Evolutionary conservation across 2,888 invertebrate genomes (phyloP).

Genomic region (Stegana nigrithorax): DNA sequence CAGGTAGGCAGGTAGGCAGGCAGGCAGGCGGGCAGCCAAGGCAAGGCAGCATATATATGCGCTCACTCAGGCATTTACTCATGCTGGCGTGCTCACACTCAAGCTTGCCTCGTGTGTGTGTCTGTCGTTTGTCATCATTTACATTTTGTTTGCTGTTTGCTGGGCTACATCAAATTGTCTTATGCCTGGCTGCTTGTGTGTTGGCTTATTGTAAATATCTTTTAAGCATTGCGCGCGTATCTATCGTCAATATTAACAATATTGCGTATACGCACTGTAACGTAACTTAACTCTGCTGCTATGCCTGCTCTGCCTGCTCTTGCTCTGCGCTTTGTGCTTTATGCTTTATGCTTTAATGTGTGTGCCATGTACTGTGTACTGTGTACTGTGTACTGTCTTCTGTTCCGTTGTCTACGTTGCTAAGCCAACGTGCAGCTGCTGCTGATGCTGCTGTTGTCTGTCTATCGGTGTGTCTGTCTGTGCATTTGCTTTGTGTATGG

Average conservation of each 20-base stretch:
- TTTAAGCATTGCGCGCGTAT: background rate
- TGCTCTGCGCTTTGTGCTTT: background rate
- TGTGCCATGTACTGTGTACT: too few relatives aligned
- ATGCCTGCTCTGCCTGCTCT: too few relatives aligned
- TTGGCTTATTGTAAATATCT: conserved; percentile 11
- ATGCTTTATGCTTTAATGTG: too few relatives aligned
- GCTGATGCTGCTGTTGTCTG: background rate
- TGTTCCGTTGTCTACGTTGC: too few relatives aligned
- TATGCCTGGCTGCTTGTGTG: conserved; percentile 40
- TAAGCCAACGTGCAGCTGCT: too few relatives aligned
- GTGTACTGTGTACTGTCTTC: too few relatives aligned
- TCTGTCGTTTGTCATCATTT: conserved; percentile 15
- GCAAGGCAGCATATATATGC: too few relatives aligned
- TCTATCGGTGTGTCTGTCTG: conserved; percentile 29
- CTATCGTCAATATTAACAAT: conserved; percentile 46
- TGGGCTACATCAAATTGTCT: conserved; percentile 51
- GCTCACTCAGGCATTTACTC: background rate
- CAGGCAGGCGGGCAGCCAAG: too few relatives aligned
- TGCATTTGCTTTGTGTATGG: background rate
- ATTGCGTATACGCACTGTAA: conserved; percentile 48
- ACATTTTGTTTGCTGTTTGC: conserved; percentile 17
- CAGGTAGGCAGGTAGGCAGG: too few relatives aligned
- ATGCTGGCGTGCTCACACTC: background rate
- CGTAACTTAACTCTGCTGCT: too few relatives aligned
- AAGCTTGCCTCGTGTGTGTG: background rate